Base-by-base conservation (phyloP, 2,113 vertebrate genomes). In the Puntigrus tetrazona region DNA sequence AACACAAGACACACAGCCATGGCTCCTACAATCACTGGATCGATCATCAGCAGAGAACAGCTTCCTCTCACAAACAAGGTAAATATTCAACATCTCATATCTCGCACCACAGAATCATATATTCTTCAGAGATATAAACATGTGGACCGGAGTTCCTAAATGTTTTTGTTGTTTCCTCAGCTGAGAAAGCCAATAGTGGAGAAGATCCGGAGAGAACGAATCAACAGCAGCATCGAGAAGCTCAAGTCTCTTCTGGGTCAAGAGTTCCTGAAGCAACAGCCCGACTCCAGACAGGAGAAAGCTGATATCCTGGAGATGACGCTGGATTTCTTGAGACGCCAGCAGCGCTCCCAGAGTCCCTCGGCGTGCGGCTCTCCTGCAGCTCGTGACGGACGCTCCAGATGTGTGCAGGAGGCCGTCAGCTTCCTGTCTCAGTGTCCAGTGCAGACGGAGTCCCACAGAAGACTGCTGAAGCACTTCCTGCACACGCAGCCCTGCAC, bases 31-130 rank as follows among this genome's bases (percentile, higher is more conserved):
- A 90, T 91, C 80, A 87, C 88, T 86, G 90, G 89, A 88, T 86
- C 90, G 72, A 52, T 88, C 38, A 87, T 78, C 83, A 86, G 87
- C 84, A 85, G 89, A 88, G 91, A 93, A 18, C 90, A 91, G 77
- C 88, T 93, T 86, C 84, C 91, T 78, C 88, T 92, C 47, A 86
- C 91, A 88, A 92, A 94, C 57, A 94, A 94, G 94, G 94, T 95
- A 94, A 92, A 91, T 67, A 74, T 16, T 73, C 14, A 27, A 63
- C 78, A 43, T 45, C 20, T 45, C 8, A 43, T 27, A 31, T 29
- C 25, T 45, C 16, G 7, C 5, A 34, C 6, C 2, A 6, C 3
- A 50, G 3, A 34, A 14, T 22, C 18, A 36, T 14, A 11, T 7
- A 55, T 36, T 22, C 16, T 36, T 22, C 31, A 55, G 10, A 75